Percentiles rank a stretch among this genome's conserved stretches.
phyloP scores from a whole-genome alignment of 2,797 vertebrate genomes.

The Hylomyscus alleni region DNA sequence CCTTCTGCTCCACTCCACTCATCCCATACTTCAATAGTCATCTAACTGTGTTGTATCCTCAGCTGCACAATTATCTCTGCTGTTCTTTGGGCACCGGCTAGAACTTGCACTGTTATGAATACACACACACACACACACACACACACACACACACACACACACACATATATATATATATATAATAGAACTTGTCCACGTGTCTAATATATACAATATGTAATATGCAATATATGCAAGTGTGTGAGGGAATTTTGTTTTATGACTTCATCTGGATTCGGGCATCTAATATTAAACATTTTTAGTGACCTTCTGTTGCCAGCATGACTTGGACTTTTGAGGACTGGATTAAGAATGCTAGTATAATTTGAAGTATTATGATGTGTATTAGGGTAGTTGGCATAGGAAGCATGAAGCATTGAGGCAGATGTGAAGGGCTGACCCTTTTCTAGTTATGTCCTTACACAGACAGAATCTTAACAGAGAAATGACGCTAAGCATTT shows the following conservation, averaged over 20 bases:
- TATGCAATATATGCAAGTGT: background rate
- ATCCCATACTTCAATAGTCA: background rate
- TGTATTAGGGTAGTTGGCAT: background rate
- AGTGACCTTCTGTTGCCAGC: background rate
- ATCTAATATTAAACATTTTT: background rate
- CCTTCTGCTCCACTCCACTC: background rate
- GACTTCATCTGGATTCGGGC: background rate
- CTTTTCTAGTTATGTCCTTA: background rate
- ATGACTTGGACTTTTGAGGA: background rate
- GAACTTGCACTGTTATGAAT: background rate
- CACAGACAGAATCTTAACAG: background rate
- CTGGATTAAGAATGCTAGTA: constrained; percentile 13
- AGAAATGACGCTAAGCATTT: background rate
- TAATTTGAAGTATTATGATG: background rate
- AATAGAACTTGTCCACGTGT: background rate
- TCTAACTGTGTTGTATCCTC: background rate
- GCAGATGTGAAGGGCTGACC: background rate
- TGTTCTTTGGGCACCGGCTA: background rate
- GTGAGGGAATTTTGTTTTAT: background rate
- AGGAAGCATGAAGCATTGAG: background rate
- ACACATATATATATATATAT: background rate
- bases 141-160: too few species aligned
- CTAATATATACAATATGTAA: background rate
- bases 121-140: too few species aligned
- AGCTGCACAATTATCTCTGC: background rate